Base-by-base conservation (phyloP, 2,888 invertebrate species). In the Cotesia congregata region DNA sequence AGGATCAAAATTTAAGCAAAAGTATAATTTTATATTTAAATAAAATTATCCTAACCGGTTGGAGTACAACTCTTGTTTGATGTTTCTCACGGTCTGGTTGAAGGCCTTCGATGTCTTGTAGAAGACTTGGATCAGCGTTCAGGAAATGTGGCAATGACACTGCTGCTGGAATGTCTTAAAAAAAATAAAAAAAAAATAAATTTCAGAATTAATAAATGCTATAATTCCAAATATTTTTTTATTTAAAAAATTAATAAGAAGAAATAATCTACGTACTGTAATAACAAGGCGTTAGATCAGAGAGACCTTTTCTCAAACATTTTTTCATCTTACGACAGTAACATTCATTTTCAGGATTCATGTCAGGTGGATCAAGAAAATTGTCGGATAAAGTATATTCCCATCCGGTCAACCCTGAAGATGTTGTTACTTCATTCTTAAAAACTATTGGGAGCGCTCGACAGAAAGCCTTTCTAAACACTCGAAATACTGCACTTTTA, bases 401-500 rank as follows among this genome's bases (percentile, higher is more conserved):
- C 79, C 92, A 91, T 0, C 91, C 93, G 9, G 92, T 90, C 0
- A 93, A 90, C 0, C 94, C 94, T 20, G 90, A 86, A 0, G 90
- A 83, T 6, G 87, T 86, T 1, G 86, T 78, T 0, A 86, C 83
- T 72, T 89, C 87, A 6, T 85, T 81, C 50, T 85, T 83, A 80
- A 90, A 93, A 0, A 85, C 86, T 65, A 94, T 88, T 0, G 92
- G 93, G 61, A 96, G 83, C 0, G 94, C 91, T 67, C 96, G 91
- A 87, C 97, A 97, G 84, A 97, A 94, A 0, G 95, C 93, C 82
- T 93, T 93, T 38, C 95, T 91, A 88, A 93, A 97, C 6, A 96
- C 86, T 15, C 91, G 89, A 79, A 96, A 90, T 0, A 89, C 86
- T 0, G 90, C 90, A 0, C 90, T 90, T 73, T 91, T 91, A 75